Evolutionary conservation across 2,888 invertebrate genomes (phyloP), one percentile per base, ranked within the genome.

Genomic region (Himalopsyche tibetana): DNA sequence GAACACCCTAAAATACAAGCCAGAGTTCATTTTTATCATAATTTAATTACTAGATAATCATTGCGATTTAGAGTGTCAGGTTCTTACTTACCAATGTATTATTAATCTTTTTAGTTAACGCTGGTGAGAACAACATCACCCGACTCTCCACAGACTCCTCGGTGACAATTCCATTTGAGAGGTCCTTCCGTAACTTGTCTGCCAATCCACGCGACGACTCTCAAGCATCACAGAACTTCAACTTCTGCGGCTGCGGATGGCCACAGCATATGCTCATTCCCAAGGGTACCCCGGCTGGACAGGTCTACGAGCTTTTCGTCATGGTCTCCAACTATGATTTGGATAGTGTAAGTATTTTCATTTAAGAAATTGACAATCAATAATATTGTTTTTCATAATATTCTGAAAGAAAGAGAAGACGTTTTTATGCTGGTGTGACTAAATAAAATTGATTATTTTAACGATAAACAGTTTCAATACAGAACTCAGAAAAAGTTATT

Each of bases 211-310:
- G 74, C n/a, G 85, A 84, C 9, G 91, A 91, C 1, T 90, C 90
- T 5, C 90, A 90, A 0, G 88, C 87, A 6, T 89, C 89, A 5
- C 87, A 89, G 40, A 90, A 91, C 80, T 94, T 94, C 90, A 94
- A 94, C 90, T 94, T 94, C 91, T 95, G 95, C 90, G 95, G 95
- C 12, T 95, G 95, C 88, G 94, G 95, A 85, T 95, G 95, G 94
- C 95, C 95, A 0, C 93, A 94, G 83, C 94, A 95, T 87, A 92
- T 95, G 92, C 90, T 95, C 8, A 90, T 94, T 82, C 94, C 94
- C 0, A 94, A 93, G 89, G 95, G 95, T 42, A 93, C 89, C 9
- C 90, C 91, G 6, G 92, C 92, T 87, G 95, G 95, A 55, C 93
- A 91, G 89, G 89, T 90, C 1, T 93, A 93, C 90, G 92, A 94